Percentiles rank a stretch among this genome's conserved stretches.
These are phyloP conservation scores for Hermaeophaga mercurialis DNA, from an alignment of 2,888 invertebrate genomes.

Conservation along the genomic window DNA sequence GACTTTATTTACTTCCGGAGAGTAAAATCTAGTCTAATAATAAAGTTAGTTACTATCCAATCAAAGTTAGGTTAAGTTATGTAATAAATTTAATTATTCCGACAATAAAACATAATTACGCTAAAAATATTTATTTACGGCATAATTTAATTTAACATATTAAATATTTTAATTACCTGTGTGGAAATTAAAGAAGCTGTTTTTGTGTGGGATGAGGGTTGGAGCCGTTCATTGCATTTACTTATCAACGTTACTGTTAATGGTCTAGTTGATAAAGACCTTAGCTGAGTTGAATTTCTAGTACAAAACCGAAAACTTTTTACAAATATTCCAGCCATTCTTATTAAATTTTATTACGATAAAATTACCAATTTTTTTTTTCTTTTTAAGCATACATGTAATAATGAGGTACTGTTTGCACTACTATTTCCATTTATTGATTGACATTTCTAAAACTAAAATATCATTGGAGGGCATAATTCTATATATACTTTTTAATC, in stretches of 20 bases:
- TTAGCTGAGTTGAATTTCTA: conserved; percentile 36
- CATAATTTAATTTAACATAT: no score
- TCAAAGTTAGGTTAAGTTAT: conserved; percentile 38
- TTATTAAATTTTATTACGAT: conserved; percentile 9
- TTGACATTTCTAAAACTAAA: no score
- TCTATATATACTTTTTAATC: no score
- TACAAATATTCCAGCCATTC: conserved; percentile 44
- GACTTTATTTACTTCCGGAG: conserved; percentile 54
- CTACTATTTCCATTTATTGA: no score
- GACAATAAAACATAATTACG: no score
- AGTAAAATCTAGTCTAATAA: conserved; percentile 47
- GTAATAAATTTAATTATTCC: no score
- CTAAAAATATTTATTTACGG: no score
- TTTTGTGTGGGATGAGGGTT: conserved; percentile 27
- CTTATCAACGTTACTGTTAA: conserved; percentile 29
- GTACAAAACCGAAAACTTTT: conserved; percentile 42
- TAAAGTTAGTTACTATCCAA: conserved; percentile 17
- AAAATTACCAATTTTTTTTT: no score
- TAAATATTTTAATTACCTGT: conserved; percentile 48
- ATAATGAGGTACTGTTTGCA: no score
- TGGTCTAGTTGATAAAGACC: conserved; percentile 39
- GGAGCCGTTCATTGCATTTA: conserved; percentile 35
- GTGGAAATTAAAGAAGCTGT: conserved; percentile 30
- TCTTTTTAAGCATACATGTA: no score
- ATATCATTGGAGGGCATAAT: no score